A percentile compares a stretch with the other conserved stretches of the same genome.
These are phyloP conservation scores for Magallana gigas DNA, from an alignment of 1,140 invertebrate species.

Conservation along the genomic window DNA sequence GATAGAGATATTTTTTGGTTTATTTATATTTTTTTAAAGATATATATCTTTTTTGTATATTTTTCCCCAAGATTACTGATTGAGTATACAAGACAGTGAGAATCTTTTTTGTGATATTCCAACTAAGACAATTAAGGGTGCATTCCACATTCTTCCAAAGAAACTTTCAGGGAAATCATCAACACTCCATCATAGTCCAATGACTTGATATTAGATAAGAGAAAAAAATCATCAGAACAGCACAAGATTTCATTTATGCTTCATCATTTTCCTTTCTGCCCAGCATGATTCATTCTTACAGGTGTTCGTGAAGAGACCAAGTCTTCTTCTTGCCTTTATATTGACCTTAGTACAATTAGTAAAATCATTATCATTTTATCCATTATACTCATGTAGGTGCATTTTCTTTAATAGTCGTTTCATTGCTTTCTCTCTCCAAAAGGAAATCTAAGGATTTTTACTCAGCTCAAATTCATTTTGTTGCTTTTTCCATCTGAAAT, in stretches of 20 bases:
- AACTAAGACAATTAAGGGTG: neutral
- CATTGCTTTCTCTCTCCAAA: neutral
- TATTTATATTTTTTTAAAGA: constrained; percentile 11
- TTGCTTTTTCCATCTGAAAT: neutral
- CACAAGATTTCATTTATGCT: neutral
- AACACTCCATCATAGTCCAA: neutral
- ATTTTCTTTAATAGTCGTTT: neutral
- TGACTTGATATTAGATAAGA: neutral
- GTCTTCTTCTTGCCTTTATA: neutral
- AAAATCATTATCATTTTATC: neutral
- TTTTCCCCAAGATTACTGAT: neutral
- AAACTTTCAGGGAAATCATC: neutral
- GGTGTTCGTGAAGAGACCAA: neutral
- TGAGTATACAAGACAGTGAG: neutral
- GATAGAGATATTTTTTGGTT: neutral
- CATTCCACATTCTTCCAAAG: constrained; percentile 28
- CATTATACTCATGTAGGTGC: neutral
- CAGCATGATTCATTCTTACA: neutral
- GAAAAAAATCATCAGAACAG: neutral
- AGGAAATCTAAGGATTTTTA: neutral
- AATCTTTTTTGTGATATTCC: neutral
- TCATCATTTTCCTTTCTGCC: neutral
- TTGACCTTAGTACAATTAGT: neutral
- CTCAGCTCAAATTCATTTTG: neutral
- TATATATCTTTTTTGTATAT: neutral